A percentile compares a stretch with the other conserved stretches of the same genome.
phyloP scores from a whole-genome alignment of 92 coral and sea anemone genomes.

The Diadumene lineata region DNA sequence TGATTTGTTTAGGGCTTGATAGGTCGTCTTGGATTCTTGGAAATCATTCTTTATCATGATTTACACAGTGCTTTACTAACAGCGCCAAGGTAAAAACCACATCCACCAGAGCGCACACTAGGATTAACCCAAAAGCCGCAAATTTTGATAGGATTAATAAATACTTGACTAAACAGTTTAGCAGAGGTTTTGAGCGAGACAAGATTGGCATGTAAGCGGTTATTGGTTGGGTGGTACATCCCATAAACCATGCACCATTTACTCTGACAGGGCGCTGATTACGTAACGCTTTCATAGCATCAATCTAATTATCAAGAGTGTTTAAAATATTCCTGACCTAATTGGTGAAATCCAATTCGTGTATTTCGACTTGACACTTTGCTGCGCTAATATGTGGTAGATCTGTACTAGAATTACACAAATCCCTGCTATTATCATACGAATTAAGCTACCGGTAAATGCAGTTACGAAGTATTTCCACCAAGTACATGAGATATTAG shows the following conservation, averaged over 20 bases:
- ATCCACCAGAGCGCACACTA: background rate
- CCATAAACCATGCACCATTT: background rate
- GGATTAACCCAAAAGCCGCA: background rate
- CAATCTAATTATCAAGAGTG: background rate
- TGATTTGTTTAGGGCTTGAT: background rate
- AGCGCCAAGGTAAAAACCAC: background rate
- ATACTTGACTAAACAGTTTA: background rate
- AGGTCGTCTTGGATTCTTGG: background rate
- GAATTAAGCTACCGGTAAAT: background rate
- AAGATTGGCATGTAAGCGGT: background rate
- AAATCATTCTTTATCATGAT: background rate
- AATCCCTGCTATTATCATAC: background rate
- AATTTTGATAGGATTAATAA: background rate
- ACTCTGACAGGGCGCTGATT: background rate
- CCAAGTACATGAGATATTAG: background rate
- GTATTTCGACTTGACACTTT: background rate
- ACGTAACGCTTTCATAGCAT: background rate
- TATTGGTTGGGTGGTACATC: background rate
- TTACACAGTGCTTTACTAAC: background rate
- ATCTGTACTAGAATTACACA: background rate
- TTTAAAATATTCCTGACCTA: background rate
- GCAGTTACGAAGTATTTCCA: background rate
- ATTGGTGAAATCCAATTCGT: background rate
- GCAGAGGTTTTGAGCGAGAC: background rate
- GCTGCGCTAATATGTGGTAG: background rate